Base-by-base conservation (phyloP, 1,140 invertebrate species). In the Drosophila ironensis region DNA sequence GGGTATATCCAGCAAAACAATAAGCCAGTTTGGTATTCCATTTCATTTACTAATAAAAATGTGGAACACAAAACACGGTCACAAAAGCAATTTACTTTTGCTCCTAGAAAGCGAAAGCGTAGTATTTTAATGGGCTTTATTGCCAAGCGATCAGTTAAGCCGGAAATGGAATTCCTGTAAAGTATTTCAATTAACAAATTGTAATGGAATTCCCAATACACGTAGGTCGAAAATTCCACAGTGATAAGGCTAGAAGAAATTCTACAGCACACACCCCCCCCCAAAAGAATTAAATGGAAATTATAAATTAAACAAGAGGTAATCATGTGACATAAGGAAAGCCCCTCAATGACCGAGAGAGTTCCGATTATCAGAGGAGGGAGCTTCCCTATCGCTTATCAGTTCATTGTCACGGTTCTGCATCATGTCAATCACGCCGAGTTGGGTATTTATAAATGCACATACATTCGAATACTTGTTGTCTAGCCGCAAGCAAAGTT, bases 351-450 rank as follows among this genome's bases (percentile, higher is more conserved):
- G 19, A n/a, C n/a, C n/a, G 17, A 17, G 24, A 17, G n/a, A 16
- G 3, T 52, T 7, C 33, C 16, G 8, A 33, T 33, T 33, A 33
- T 33, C 30, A 12, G n/a, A n/a, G n/a, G n/a, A n/a, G n/a, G n/a
- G n/a, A n/a, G n/a, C n/a, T n/a, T n/a, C 20, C 20, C 2, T 2
- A 56, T 60, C 37, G 28, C 51, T 72, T 76, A 76, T 77, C 73
- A 77, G 37, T 50, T n/a, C 12, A 48, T 75, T 67, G 68, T 51
- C 73, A 77, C 60, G 67, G 30, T 28, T 25, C 40, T 51, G 50
- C 45, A 67, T 67, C 73, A 77, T 72, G 67, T 33, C 44, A 70
- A 77, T 77, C 73, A 78, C 67, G 73, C 59, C 45, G 53, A 35
- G 11, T 30, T 46, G 57, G 46, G 33, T 24, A 60, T 51, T 37